phyloP scores from a whole-genome alignment of 2,113 vertebrate genomes.

The Porphyrio hochstetteri region DNA sequence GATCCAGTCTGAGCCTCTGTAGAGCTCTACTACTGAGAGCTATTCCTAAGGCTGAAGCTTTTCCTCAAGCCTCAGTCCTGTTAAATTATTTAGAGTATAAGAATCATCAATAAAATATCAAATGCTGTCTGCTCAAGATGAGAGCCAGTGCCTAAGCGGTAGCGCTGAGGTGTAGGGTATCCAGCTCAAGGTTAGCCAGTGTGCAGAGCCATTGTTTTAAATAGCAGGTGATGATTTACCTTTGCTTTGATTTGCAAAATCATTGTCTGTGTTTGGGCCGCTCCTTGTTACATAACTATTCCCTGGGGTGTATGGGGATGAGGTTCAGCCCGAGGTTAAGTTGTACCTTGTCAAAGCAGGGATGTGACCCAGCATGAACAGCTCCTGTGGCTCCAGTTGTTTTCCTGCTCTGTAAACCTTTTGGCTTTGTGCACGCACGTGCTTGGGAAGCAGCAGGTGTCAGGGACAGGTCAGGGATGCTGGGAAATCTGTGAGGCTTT shows the following conservation, averaged over 20 bases:
- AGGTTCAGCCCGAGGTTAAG: conserved; percentile 50
- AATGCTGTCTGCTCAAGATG: background rate
- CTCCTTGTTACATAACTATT: conserved; percentile 1
- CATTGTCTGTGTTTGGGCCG: background rate
- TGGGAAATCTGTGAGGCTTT: conserved; percentile 20
- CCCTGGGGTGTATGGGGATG: background rate
- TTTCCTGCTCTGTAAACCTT: background rate
- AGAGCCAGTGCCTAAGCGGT: background rate
- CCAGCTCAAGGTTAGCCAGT: background rate
- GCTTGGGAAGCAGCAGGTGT: conserved; percentile 38
- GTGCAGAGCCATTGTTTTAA: background rate
- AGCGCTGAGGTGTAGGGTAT: background rate
- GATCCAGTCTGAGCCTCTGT: background rate
- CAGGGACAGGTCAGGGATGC: conserved; percentile 54
- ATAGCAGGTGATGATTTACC: background rate
- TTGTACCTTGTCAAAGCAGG: background rate
- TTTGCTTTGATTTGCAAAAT: background rate
- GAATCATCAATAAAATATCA: background rate
- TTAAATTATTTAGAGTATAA: background rate
- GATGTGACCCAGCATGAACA: conserved; percentile 3
- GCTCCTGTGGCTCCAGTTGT: background rate
- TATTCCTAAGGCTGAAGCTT: background rate
- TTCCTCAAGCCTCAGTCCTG: background rate
- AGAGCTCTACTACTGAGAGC: background rate
- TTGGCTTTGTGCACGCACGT: background rate